These are phyloP conservation scores for Ianthella basta DNA, from an alignment of 37 sponge, comb jelly and placozoan species.

Conservation along the genomic window DNA sequence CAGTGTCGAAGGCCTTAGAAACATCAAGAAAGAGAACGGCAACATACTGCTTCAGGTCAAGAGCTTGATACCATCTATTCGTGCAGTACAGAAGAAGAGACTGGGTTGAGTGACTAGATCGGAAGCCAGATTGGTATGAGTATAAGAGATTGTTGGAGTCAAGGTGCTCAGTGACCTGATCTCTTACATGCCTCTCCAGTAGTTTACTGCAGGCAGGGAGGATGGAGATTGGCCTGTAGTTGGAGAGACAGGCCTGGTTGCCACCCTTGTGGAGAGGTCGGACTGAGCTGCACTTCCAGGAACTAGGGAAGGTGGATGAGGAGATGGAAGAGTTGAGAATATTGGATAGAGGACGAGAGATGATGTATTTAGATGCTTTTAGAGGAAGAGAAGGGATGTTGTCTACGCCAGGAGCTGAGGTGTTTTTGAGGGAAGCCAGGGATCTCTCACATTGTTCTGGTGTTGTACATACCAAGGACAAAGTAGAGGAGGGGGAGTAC, in stretches of 20 bases:
- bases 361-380: not conserved
- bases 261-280: conserved; percentile 8
- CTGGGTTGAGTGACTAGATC: not conserved
- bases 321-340: no score
- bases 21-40: not conserved
- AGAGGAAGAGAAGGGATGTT: not conserved
- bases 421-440: not conserved
- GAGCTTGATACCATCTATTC: not conserved
- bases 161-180: not conserved
- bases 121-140: conserved; percentile 10
- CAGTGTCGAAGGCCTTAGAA: conserved; percentile 17
- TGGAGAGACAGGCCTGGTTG: not conserved
- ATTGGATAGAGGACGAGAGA: not conserved
- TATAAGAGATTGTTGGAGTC: not conserved
- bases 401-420: not conserved
- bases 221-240: not conserved
- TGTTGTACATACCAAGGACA: no score
- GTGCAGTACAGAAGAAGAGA: conserved; percentile 12
- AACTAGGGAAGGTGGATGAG: not conserved
- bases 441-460: not conserved
- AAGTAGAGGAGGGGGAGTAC: no score
- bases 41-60: conserved; percentile 5
- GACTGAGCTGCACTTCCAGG: not conserved
- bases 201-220: conserved; percentile 3
- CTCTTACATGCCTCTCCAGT: not conserved